Evolutionary conservation across 2,113 vertebrate genomes (phyloP), one percentile per base, ranked within the genome.

Genomic region (Anoplopoma fimbria): DNA sequence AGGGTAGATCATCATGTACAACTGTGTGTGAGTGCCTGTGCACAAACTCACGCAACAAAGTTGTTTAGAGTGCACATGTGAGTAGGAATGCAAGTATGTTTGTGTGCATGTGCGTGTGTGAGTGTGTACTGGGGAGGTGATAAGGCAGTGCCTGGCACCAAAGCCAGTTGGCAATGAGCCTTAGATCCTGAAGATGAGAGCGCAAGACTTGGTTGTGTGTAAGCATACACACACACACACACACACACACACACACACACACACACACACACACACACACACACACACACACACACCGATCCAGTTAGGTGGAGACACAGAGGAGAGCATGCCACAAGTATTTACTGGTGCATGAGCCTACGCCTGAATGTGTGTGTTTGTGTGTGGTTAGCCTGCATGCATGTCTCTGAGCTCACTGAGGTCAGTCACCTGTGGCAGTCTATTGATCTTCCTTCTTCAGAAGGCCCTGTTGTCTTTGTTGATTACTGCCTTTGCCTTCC

Each of bases 141-240:
- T 96, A 97, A 96, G 95, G 95, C 93, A 89, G 92, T 92, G 95
- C 95, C 95, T 97, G 95, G 95, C 94, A 97, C 95, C 89, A 95
- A 80, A 84, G 89, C 93, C 69, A 90, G 82, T 89, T 95, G 95
- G 93, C 93, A 95, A 87, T 81, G 92, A 93, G 90, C 81, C 91
- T 94, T 80, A 91, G 93, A 93, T 88, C 81, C 80, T 84, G 45
- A 78, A 87, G 90, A 94, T 91, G 86, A 89, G 77, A 87, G 83
- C 69, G 75, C 70, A 69, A 74, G 71, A 78, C 75, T 84, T 77
- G 45, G 61, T 62, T 68, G 61, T 29, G 77, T 84, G 71, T 84
- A 36, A 61, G 31, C 2, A 51, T 40, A 38, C 58, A n/a, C 71
- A 25, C 63, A 80, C 55, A 77, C 45, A 55, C 14, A 27, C 65